Base-by-base conservation (phyloP, 2,888 invertebrate genomes). In the Platycheirus albimanus region DNA sequence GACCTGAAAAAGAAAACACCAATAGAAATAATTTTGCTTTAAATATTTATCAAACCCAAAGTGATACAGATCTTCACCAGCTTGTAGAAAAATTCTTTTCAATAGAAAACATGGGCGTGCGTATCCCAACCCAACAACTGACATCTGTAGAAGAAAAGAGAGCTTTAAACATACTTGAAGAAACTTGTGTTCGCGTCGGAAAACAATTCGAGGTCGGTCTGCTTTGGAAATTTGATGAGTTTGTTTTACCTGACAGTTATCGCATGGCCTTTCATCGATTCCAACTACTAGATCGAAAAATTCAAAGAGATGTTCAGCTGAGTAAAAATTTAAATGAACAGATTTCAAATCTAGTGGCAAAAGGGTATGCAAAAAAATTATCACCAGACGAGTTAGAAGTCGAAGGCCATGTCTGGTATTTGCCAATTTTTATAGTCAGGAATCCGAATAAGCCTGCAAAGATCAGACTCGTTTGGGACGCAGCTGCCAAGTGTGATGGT, bases 391-490 rank as follows among this genome's bases (percentile, higher is more conserved):
- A 47, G 20, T 5, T 45, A 8, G 19, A 19, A 5, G 2, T 10
- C 8, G 1, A n/a, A 17, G 11, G n/a, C 2, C 19, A 13, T 45
- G 45, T 45, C 2, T 45, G 45, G 45, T 49, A 49, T n/a, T 36
- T 10, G 8, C 17, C 45, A 36, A 47, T 63, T 0, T 47, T 63
- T 8, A 47, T 63, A 2, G 28, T 49, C 15, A 13, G 15, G 0
- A 86, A 85, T 30, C 81, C 86, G 4, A 87, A 87, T 13, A 88
- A 88, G 63, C 86, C 86, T 0, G 80, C 75, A 20, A 85, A 86
- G 64, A 38, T 87, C 2, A 69, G 88, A 24, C 54, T 89, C 8
- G 88, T 89, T 1, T 88, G 83, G 83, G 88, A 89, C 71, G 88
- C 88, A 2, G 88, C 88, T 3, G 88, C 88, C 0, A 86, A 84